Evolutionary conservation across 2,113 vertebrate species (phyloP).

Genomic region (Otis tarda): DNA sequence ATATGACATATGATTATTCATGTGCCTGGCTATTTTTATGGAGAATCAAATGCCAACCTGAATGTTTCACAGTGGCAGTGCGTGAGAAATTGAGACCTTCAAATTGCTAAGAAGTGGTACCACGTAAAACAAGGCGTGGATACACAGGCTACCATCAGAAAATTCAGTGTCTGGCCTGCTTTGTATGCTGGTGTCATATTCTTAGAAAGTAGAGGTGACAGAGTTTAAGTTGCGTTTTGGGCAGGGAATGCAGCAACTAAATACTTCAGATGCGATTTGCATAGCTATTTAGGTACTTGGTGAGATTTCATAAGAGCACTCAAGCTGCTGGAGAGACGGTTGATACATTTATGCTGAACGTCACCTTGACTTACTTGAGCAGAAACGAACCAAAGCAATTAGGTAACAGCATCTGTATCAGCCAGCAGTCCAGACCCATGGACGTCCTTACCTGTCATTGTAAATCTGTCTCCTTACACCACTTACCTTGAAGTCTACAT

Average conservation of each 20-base stretch:
- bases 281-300: constrained; percentile 38
- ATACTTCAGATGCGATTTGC: constrained; percentile 43
- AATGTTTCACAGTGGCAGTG: neutral
- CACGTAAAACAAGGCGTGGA: neutral
- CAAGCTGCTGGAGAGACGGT: neutral
- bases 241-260: neutral
- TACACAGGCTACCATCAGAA: neutral
- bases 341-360: neutral
- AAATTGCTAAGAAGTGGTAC: neutral
- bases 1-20: neutral
- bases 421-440: neutral
- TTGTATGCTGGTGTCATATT: constrained; percentile 6
- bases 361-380: constrained; percentile 37
- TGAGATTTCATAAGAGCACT: constrained; percentile 47
- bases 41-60: neutral
- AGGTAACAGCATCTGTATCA: neutral
- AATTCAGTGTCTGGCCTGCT: neutral
- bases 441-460: neutral
- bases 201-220: constrained; percentile 25
- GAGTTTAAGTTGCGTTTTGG: constrained; percentile 32
- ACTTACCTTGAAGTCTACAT: neutral
- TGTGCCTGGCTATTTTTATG: neutral
- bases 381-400: neutral
- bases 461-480: neutral
- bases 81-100: neutral